phyloP scores from a whole-genome alignment of 23 tunicate species.

The Trididemnum clinides region DNA sequence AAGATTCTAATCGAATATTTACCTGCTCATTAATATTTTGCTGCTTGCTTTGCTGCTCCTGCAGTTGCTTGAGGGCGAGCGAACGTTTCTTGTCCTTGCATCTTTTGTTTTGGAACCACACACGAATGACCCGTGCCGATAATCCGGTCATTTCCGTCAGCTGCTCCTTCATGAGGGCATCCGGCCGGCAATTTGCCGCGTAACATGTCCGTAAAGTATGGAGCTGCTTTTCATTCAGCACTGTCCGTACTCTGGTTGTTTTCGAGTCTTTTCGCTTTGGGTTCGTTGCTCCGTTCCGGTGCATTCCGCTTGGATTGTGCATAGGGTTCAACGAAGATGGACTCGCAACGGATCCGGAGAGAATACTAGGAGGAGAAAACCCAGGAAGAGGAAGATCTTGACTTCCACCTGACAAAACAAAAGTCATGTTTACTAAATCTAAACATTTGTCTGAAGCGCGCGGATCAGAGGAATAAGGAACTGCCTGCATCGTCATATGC shows the following conservation, averaged over 20 bases:
- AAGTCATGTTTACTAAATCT: no score
- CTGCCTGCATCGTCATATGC: no score
- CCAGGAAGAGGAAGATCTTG: constrained; percentile 32
- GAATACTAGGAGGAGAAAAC: constrained; percentile 7
- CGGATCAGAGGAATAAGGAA: no score
- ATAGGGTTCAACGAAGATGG: constrained; percentile 15
- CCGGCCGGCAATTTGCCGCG: constrained; percentile 94
- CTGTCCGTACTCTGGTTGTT: constrained; percentile 95
- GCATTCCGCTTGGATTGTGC: constrained; percentile 1
- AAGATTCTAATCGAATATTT: background rate
- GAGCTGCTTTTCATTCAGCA: constrained; percentile 93
- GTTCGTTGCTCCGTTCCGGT: constrained; percentile 3
- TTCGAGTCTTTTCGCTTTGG: constrained; percentile 64
- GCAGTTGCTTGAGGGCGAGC: constrained; percentile 87
- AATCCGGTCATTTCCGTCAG: constrained; percentile 95
- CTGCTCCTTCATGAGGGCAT: constrained; percentile 98
- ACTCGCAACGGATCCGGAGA: background rate
- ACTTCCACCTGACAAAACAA: constrained; percentile 19
- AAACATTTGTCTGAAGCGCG: no score
- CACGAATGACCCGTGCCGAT: constrained; percentile 88
- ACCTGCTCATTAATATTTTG: constrained; percentile 80
- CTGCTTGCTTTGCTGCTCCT: constrained; percentile 86
- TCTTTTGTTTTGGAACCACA: constrained; percentile 97
- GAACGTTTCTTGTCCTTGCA: constrained; percentile 96
- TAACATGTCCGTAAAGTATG: constrained; percentile 88